phyloP scores from a whole-genome alignment of 2,888 invertebrate genomes.

The Xylota sylvarum region DNA sequence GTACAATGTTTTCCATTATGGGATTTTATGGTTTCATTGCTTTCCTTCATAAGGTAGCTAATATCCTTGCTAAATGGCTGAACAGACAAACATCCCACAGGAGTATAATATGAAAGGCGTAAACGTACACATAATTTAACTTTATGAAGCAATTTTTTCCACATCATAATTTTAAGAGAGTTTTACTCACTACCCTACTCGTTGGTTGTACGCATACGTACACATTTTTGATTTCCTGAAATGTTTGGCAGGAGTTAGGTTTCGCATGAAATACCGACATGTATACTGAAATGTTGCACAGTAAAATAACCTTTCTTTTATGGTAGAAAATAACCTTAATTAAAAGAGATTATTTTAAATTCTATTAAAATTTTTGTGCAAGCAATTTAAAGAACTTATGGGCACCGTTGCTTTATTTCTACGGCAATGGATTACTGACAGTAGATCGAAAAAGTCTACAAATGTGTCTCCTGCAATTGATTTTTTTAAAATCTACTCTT shows the following conservation, averaged over 20 bases:
- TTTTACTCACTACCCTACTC: neutral
- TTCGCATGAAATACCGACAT: neutral
- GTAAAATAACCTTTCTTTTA: neutral
- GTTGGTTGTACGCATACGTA: neutral
- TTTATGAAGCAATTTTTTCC: constrained; percentile 17
- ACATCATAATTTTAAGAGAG: neutral
- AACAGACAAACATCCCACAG: neutral
- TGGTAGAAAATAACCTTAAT: neutral
- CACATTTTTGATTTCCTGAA: neutral
- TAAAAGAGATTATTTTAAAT: neutral
- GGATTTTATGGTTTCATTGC: neutral
- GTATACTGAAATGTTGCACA: neutral
- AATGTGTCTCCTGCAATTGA: no score
- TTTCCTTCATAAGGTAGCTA: constrained; percentile 1
- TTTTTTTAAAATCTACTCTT: no score
- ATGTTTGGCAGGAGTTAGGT: neutral
- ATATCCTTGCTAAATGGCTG: neutral
- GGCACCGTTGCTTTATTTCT: no score
- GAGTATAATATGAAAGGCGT: neutral
- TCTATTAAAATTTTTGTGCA: no score
- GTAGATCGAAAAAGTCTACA: no score
- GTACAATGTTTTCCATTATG: neutral
- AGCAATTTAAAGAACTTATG: no score
- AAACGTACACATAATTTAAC: neutral
- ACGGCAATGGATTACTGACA: no score